Conservation (phyloP, 2,888 invertebrate species). For the Muschampia plurimacula region DNA sequence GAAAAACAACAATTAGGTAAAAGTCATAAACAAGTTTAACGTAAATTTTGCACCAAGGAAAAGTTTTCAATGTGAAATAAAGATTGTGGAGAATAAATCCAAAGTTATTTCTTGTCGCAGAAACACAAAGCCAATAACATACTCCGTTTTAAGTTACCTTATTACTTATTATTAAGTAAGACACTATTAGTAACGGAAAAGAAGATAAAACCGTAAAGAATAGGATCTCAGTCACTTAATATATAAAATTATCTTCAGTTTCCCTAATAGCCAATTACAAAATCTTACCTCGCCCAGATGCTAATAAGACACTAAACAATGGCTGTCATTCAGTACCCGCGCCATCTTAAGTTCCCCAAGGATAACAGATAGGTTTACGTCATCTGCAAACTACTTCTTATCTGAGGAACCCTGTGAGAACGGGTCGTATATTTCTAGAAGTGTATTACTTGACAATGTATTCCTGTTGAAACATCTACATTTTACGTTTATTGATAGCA, state of each 20-base stretch:
- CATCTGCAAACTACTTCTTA: constrained; percentile 25
- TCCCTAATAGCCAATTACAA: neutral
- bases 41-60: no score
- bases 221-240: neutral
- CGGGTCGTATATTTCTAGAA: constrained; percentile 6
- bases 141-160: no score
- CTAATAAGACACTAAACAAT: constrained; percentile 17
- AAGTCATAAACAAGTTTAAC: no score
- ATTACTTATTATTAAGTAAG: neutral
- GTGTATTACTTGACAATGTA: neutral
- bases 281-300: neutral
- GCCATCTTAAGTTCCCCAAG: constrained; percentile 22
- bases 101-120: no score
- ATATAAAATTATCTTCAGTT: neutral
- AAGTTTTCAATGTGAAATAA: no score
- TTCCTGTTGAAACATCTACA: neutral
- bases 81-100: no score
- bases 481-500: neutral
- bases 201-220: neutral
- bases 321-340: constrained; percentile 14
- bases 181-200: neutral
- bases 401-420: constrained; percentile 16
- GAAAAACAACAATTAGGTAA: no score
- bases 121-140: no score
- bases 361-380: constrained; percentile 27